Evolutionary conservation across 1,140 invertebrate species (phyloP).

Genomic region (Drosophila pruinosa): DNA sequence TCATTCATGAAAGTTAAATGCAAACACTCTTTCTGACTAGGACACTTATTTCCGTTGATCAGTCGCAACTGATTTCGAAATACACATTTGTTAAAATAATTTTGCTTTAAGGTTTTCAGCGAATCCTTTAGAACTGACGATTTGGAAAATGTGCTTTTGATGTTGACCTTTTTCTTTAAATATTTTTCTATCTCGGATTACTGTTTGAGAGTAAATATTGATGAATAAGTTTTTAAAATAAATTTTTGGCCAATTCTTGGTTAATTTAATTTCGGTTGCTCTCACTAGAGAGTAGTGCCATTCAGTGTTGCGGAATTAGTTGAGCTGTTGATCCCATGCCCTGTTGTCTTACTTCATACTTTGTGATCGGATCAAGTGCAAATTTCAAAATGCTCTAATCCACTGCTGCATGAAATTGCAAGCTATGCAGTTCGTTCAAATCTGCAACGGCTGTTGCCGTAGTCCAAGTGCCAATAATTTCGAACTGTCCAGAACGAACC

Average conservation of each 20-base stretch:
- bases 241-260: too few species aligned
- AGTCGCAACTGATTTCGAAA: neutral
- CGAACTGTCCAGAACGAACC: constrained; percentile 56
- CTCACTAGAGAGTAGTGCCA: neutral
- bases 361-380: constrained; percentile 36
- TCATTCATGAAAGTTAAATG: neutral
- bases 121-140: too few species aligned
- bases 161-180: too few species aligned
- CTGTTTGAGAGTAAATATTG: too few species aligned
- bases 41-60: neutral
- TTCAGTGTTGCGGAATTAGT: neutral
- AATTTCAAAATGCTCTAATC: constrained; percentile 53
- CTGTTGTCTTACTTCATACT: constrained; percentile 47
- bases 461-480: constrained; percentile 73
- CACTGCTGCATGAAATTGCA: constrained; percentile 34
- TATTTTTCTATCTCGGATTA: too few species aligned
- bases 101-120: too few species aligned
- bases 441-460: constrained; percentile 21
- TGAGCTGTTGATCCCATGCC: constrained; percentile 4
- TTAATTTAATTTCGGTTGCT: neutral
- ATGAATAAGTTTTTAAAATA: too few species aligned
- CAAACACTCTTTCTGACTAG: neutral
- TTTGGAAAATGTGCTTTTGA: too few species aligned
- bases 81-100: too few species aligned
- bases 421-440: constrained; percentile 25